Evolutionary conservation across 2,113 vertebrate species (phyloP), one percentile per base, ranked within the genome.

Genomic region (Phycodurus eques): DNA sequence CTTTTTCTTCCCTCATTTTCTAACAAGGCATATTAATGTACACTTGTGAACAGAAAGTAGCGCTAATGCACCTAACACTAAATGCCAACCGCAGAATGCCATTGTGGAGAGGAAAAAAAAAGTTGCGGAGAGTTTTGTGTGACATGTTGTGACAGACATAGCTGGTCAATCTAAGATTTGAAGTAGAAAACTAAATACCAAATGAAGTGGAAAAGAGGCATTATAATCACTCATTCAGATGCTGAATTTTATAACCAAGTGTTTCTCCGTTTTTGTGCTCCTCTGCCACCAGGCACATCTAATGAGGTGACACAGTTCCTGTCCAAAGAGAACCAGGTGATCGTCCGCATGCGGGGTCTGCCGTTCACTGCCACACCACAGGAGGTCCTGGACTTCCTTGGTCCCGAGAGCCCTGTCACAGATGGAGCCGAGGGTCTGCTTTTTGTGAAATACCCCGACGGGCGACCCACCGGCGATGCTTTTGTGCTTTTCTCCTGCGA

Each of bases 401-500:
- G 96, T 1, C 88, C 94, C 0, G 95, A 97, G 75, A 96, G 94
- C 78, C 96, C 96, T 0, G 95, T 96, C 71, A 98, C 96, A 0
- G 96, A 95, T 42, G 94, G 91, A 17, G 87, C 93, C 0, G 96
- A 98, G 35, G 97, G 97, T 27, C 94, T 99, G 68, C 95, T 99
- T 31, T 98, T 99, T 75, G 97, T 99, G 59, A 97, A 96, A 81
- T 98, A 98, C 82, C 96, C 96, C 0, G 97, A 99, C 0, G 97
- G 97, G 60, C 92, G 96, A 57, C 97, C 97, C 66, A 98, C 97
- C 0, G 97, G 97, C 11, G 97, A 99, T 12, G 96, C 97, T 4
- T 99, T 98, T 86, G 97, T 98, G 73, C 91, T 99, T 35, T 98
- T 99, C 85, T 95, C 97, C 72, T 98, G 96, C 82, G 97, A 99